Evolutionary conservation across 2,888 invertebrate genomes (phyloP), one percentile per base, ranked within the genome.

Genomic region (Physocephala rufipes): DNA sequence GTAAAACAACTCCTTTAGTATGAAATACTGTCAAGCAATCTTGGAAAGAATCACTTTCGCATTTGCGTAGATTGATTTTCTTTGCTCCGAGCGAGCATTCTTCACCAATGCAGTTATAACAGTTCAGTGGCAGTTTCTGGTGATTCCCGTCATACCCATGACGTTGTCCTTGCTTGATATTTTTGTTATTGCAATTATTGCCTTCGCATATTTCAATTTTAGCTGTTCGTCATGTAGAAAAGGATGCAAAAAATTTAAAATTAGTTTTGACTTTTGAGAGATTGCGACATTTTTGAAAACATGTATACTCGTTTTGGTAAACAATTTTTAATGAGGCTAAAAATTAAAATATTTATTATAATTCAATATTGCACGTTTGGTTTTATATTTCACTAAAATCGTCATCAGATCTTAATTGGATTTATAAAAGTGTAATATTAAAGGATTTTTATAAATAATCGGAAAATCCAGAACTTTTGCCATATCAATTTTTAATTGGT

Each of bases 121-220:
- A 85, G 45, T 74, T 79, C 1, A 85, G 75, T 0, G 85, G 85
- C 61, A 85, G 69, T 30, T 77, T 81, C 70, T 83, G 83, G 84
- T 84, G 85, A 72, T 77, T 78, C 21, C 85, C 85, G 0, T 83
- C 81, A 7, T 79, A 78, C 0, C 85, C 85, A 1, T 84, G 76
- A 59, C 75, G 77, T 3, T 9, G 64, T 13, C 73, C 72, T 19
- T 77, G 55, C 26, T 47, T 47, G 13, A 84, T 59, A 58, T 85
- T 77, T 1, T 78, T 67, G 1, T 68, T 49, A 45, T 84, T 84
- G 71, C 84, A 84, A 15, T 77, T 71, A 1, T 58, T 58, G 9
- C 16, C 70, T n/a, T 75, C 66, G 64, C 84, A 84, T 24, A 55
- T 30, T 16, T 36, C 24, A 36, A 21, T 43, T 9, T 24, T 2